Percentiles rank a stretch among this genome's conserved stretches.
phyloP scores from a whole-genome alignment of 2,888 invertebrate species.

The Plutella xylostella region DNA sequence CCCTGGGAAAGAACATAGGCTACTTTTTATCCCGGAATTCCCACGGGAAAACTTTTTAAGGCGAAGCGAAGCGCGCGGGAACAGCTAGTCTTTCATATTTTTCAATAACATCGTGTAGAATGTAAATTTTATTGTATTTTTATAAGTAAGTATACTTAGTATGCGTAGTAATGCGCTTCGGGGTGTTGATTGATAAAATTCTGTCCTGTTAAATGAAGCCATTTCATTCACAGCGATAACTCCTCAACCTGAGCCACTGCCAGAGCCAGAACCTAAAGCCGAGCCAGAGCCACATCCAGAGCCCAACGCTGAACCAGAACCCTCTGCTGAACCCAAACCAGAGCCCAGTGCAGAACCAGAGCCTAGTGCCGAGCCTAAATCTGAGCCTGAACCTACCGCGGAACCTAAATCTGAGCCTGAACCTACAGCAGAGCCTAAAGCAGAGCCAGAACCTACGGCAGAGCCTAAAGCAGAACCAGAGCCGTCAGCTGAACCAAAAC shows the following conservation, averaged over 20 bases:
- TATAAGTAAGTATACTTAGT: too few species aligned
- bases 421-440: constrained; percentile 49
- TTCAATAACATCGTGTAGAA: too few species aligned
- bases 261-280: constrained; percentile 28
- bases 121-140: too few species aligned
- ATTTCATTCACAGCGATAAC: constrained; percentile 33
- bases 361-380: constrained; percentile 31
- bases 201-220: too few species aligned
- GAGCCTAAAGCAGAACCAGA: constrained; percentile 43
- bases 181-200: too few species aligned
- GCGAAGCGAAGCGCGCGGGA: too few species aligned
- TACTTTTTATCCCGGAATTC: too few species aligned
- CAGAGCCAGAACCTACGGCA: constrained; percentile 36
- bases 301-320: constrained; percentile 37
- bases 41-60: too few species aligned
- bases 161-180: too few species aligned
- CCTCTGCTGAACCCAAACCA: constrained; percentile 32
- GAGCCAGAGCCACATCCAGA: constrained; percentile 39
- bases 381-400: constrained; percentile 37
- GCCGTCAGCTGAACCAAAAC: constrained; percentile 48
- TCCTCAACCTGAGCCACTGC: constrained; percentile 26
- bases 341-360: constrained; percentile 28
- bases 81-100: too few species aligned
- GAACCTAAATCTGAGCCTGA: constrained; percentile 43
- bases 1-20: too few species aligned